Base-by-base conservation (phyloP, 2,888 invertebrate species). In the Drosophila lacicola region DNA sequence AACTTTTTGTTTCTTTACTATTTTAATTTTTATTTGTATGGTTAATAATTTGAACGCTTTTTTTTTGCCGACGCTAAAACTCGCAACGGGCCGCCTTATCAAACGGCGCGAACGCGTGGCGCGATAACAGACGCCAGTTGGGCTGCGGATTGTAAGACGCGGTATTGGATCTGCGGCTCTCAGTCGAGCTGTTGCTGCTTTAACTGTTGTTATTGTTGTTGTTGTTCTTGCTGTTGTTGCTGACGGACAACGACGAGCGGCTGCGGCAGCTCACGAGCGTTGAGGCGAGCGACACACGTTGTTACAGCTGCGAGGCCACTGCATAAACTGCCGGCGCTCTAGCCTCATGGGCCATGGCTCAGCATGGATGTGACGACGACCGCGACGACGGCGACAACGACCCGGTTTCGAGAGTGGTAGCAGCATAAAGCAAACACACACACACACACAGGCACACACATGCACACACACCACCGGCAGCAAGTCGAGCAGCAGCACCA, bases 281-380 rank as follows among this genome's bases (percentile, higher is more conserved):
- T 17, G 17, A 17, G 17, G 17, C 17, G 17, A 17, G 64, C 82
- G 80, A 80, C 69, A 64, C 78, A 85, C 84, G 85, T 85, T 85
- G 85, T 85, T 87, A 84, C 82, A 85, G 84, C 87, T 84, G 75
- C 87, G 87, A 85, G 80, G 85, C 85, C 84, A 85, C 74, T 84
- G 74, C 84, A 82, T 80, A 70, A 82, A 85, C 85, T 85, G 87
- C 87, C 82, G 87, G 74, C 82, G 81, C 84, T 75, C 71, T 61
- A 70, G 65, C 55, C 60, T 13, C 65, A 56, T 64, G 50, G 53
- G 55, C 50, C 60, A 54, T 63, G 66, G 63, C 53, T 54, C 81
- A 74, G 76, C 75, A 74, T 75, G 70, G 71, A 64, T 75, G 71
- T 66, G 65, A 64, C 58, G 57, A 45, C 44, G 61, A 77, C 70